Conservation (phyloP, 2,113 vertebrate species). For the Melanerpes aurifrons region DNA sequence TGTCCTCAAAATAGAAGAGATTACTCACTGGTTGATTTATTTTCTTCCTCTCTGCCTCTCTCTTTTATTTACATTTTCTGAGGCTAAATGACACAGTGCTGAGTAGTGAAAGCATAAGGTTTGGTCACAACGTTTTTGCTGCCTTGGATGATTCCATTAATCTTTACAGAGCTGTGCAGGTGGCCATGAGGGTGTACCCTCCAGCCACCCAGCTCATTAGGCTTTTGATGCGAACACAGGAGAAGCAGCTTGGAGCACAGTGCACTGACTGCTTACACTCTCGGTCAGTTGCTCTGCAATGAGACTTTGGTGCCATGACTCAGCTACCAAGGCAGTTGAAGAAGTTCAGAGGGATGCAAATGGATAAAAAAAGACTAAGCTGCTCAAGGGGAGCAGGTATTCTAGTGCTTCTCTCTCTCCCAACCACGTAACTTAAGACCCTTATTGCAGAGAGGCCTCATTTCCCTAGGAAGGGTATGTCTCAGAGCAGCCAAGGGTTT, state of each 20-base stretch:
- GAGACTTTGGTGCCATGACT: background rate
- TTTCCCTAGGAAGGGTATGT: background rate
- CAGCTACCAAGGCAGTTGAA: background rate
- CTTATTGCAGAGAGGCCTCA: background rate
- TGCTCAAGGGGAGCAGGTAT: background rate
- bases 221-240: background rate
- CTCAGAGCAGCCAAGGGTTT: background rate
- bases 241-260: background rate
- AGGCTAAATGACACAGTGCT: background rate
- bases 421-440: background rate
- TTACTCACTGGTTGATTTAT: constrained; percentile 18
- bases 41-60: background rate
- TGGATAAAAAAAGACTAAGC: background rate
- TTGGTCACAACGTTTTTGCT: constrained; percentile 38
- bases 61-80: constrained; percentile 45
- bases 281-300: background rate
- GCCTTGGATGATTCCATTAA: constrained; percentile 24
- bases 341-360: background rate
- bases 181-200: background rate
- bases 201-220: constrained; percentile 2
- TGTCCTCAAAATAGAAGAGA: background rate
- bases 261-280: background rate
- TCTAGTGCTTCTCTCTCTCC: background rate
- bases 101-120: constrained; percentile 6
- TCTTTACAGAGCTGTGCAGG: constrained; percentile 6